Base-by-base conservation (phyloP, 2,113 vertebrate species). In the Empidonax traillii region DNA sequence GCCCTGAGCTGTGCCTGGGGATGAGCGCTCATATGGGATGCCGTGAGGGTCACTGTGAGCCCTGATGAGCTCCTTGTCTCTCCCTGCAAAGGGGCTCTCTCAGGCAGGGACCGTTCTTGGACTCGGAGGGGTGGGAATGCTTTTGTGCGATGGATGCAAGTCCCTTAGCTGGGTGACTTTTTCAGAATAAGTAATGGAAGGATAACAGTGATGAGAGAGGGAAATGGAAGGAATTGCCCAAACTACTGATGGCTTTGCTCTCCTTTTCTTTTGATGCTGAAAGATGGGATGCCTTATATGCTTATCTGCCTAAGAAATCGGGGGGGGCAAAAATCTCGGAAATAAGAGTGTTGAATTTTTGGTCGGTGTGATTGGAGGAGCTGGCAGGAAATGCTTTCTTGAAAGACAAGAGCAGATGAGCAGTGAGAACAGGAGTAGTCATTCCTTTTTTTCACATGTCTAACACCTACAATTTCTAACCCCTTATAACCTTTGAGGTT, bases 1-100 rank as follows among this genome's bases (percentile, higher is more conserved):
- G 35, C 10, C 12, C 27, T 6, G 55, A 30, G 58, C 46, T 51
- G 47, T 47, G 61, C 39, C 8, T 12, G 25, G 68, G 41, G 39
- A 33, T 25, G 52, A 37, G 39, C 1, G 2, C 0, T 4, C 0
- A 1, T 16, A 31, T 22, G 24, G 46, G 56, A 6, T 59, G 41
- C 27, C 0, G 1, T 3, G 51, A 47, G 88, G 59, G 19, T 7
- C 5, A 0, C 8, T 16, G 23, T 24, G n/a, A 59, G 43, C 58
- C 53, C 3, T 2, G n/a, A 16, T 9, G 17, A 27, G 67, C 62
- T 73, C 39, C 46, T 31, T 22, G 28, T 41, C 62, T 27, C 27
- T 22, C 51, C 9, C 82, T 74, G 66, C 79, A 41, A 28, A 39
- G n/a, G 33, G 65, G 7, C 12, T 81, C 53, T 27, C 52, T 37